Base-by-base conservation (phyloP, 2,113 vertebrate species). In the Eolophus roseicapilla region DNA sequence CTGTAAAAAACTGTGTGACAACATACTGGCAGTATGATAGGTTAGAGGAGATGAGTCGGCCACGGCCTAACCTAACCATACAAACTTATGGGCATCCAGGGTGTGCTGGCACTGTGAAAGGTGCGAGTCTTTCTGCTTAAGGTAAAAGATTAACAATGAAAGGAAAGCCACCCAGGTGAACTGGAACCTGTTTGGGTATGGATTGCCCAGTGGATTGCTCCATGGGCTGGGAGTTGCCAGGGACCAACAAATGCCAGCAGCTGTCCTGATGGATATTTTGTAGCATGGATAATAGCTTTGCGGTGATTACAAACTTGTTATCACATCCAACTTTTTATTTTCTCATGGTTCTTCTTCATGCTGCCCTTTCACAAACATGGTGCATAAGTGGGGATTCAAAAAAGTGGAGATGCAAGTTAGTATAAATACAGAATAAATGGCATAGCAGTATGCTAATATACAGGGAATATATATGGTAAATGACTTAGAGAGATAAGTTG, bases 341-440 rank as follows among this genome's bases (percentile, higher is more conserved):
- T 62, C 27, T 68, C 5, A 11, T 82, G 29, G 14, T 62, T 76
- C 12, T 74, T 84, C 55, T 95, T 90, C 43, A 70, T 50, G 19
- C 23, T 80, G 15, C 49, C 62, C 53, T 63, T 90, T 74, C 59
- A 73, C 43, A 94, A 93, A 64, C 63, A 35, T 3, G 24, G 15
- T 35, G 21, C 8, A 5, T 69, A 88, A 53, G 11, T 39, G 13
- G 21, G 13, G n/a, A 77, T 74, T 86, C 63, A 82, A 88, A 92
- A 90, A 92, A 64, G 23, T 27, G 15, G 43, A 88, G 59, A 33
- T 91, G 37, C 25, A 84, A 62, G 43, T 87, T 75, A 73, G 17
- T 79, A n/a, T 84, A 88, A 82, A 91, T 60, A 73, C 7, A 86
- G 93, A 92, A 87, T 63, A 93, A 70, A 77, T 73, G 16, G 11